A percentile compares a stretch with the other conserved stretches of the same genome.
phyloP scores from a whole-genome alignment of 2,113 vertebrate species.

The Nothobranchius furzeri region DNA sequence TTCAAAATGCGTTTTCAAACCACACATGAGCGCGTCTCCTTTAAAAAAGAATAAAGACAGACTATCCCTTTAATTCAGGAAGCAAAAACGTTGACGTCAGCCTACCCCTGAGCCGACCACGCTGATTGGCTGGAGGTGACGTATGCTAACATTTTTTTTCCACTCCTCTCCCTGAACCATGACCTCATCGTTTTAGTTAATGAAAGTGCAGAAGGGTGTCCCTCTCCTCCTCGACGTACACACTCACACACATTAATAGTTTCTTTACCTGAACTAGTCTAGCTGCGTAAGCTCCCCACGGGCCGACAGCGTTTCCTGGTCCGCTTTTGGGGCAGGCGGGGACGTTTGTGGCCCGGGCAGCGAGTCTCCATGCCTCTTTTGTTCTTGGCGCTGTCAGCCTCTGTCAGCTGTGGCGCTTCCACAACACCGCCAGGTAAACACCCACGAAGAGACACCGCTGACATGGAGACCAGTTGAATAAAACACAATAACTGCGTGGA shows the following conservation, averaged over 20 bases:
- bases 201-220: conserved; percentile 83
- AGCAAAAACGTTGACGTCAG: conserved; percentile 84
- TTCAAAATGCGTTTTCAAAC: too few relatives aligned
- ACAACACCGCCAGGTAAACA: conserved; percentile 64
- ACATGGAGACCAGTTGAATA: conserved; percentile 57
- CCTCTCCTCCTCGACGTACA: conserved; percentile 34
- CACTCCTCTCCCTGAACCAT: conserved; percentile 73
- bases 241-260: conserved; percentile 15
- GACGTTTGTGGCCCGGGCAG: conserved; percentile 6
- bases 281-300: conserved; percentile 49
- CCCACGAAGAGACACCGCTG: conserved; percentile 48
- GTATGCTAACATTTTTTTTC: conserved; percentile 77
- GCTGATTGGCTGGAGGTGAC: conserved; percentile 92
- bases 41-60: conserved; percentile 47
- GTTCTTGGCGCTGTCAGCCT: conserved; percentile 62
- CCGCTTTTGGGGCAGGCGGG: conserved; percentile 11
- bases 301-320: conserved; percentile 4
- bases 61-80: conserved; percentile 77
- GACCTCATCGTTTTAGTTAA: conserved; percentile 88
- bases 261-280: conserved; percentile 40
- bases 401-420: conserved; percentile 49
- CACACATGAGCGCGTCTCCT: conserved; percentile 40
- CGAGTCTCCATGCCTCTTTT: conserved; percentile 29
- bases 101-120: conserved; percentile 73
- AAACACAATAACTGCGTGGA: conserved; percentile 48